Base-by-base conservation (phyloP, 2,113 vertebrate species). In the Catharus bicknelli region DNA sequence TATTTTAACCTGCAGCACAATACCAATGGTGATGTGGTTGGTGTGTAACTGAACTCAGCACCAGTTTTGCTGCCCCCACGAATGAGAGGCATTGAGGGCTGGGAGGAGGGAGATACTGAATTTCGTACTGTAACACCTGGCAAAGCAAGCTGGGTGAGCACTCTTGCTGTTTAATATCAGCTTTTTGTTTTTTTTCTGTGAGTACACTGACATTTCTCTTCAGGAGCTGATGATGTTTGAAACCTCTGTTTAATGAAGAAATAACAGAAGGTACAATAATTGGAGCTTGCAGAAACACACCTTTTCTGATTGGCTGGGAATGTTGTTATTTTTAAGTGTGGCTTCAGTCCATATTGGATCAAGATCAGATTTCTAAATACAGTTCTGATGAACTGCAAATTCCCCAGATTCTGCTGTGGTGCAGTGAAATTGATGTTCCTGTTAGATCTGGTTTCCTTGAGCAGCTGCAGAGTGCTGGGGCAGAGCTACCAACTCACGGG, bases 301-400 rank as follows among this genome's bases (percentile, higher is more conserved):
- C 13, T 45, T 81, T 70, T 48, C 64, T 67, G 43, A 61, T 91
- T 93, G 88, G 22, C 40, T 93, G 48, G 36, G 76, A 62, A n/a
- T 64, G 26, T 36, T 87, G 62, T 83, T 91, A 25, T 79, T 92
- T 87, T 85, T 9, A 59, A 63, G 48, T 68, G 76, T 68, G 76
- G 48, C 80, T 90, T 83, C 57, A 26, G 19, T 85, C 51, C 72
- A 48, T 45, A 25, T 38, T 88, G 94, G 86, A 86, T 90, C 53
- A 53, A 69, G 79, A 77, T 80, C 55, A 83, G 69, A 59, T 80
- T 95, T 90, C 73, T 90, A 88, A 88, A 63, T 70, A 34, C 6
- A 21, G 76, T 95, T 91, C 76, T 86, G 76, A 74, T 77, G 61
- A 93, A 36, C 90, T 96, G 80, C 72, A 93, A 74, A 53, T 88